These are phyloP conservation scores for Drosophila longiperda DNA, from an alignment of 2,888 invertebrate species.

Conservation along the genomic window DNA sequence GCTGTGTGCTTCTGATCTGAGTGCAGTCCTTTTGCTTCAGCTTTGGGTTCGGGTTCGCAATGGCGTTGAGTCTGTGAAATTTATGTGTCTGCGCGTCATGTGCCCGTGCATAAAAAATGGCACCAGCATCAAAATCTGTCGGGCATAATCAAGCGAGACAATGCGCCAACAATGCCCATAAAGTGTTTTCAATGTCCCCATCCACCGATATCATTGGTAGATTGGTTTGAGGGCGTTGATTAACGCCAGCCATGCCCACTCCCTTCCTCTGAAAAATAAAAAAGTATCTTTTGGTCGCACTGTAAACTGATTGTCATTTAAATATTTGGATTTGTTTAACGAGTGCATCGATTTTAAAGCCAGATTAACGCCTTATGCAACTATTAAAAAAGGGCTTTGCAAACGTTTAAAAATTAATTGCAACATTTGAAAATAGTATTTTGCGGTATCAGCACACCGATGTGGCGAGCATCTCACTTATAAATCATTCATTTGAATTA, in stretches of 20 bases:
- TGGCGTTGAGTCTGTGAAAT: conserved; percentile 54
- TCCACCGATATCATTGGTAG: conserved; percentile 22
- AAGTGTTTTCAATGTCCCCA: conserved; percentile 43
- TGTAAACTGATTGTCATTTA: conserved; percentile 32
- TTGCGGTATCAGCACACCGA: background rate
- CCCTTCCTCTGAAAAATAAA: background rate
- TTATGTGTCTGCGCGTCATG: conserved; percentile 75
- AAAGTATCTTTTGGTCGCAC: conserved; percentile 4
- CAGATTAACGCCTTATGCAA: conserved; percentile 38
- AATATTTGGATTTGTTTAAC: conserved; percentile 23
- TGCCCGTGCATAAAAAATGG: conserved; percentile 61
- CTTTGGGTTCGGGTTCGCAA: background rate
- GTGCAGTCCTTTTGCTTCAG: conserved; percentile 25
- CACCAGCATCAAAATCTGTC: conserved; percentile 70
- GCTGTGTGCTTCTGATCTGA: conserved; percentile 29
- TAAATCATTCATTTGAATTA: conserved; percentile 12
- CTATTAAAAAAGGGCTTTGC: conserved; percentile 53
- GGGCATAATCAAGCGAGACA: conserved; percentile 79
- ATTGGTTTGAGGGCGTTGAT: conserved; percentile 58
- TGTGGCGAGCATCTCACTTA: background rate
- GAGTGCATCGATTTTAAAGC: conserved; percentile 34
- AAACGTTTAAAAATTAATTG: conserved; percentile 38
- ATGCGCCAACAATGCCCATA: conserved; percentile 71
- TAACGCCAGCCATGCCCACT: conserved; percentile 50
- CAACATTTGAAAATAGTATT: conserved; percentile 24